Conservation (phyloP, 2,797 vertebrate species). For the Scarus forsteni region DNA sequence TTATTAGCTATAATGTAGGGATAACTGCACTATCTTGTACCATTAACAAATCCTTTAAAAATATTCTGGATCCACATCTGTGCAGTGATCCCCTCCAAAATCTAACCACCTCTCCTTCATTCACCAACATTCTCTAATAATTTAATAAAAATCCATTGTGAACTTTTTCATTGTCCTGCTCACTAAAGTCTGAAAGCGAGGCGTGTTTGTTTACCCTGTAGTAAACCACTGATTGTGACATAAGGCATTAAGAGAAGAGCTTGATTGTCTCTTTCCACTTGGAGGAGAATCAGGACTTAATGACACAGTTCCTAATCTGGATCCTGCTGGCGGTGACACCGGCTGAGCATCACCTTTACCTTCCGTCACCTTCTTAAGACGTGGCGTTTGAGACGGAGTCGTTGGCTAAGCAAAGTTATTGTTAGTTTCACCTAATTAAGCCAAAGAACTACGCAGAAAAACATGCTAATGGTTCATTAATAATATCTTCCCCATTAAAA, state of each 20-base stretch:
- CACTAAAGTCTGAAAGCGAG: neutral
- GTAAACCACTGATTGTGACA: conserved; percentile 13
- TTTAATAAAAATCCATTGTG: no score
- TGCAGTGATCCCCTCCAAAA: no score
- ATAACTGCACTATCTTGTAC: no score
- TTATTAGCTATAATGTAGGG: no score
- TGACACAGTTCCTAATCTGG: conserved; percentile 52
- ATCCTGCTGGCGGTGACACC: conserved; percentile 36
- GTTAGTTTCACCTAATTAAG: neutral
- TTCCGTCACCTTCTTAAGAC: conserved; percentile 41
- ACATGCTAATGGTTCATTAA: neutral
- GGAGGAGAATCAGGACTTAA: conserved; percentile 31
- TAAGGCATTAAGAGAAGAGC: conserved; percentile 18
- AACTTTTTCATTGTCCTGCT: no score
- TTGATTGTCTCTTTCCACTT: conserved; percentile 28
- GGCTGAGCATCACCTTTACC: conserved; percentile 48
- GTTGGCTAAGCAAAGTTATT: neutral
- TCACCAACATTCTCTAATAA: no score
- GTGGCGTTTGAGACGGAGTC: conserved; percentile 20
- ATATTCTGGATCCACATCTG: no score
- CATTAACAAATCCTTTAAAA: no score
- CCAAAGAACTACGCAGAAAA: neutral
- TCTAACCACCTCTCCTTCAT: no score
- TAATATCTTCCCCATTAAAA: neutral
- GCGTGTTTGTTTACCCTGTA: neutral